These are phyloP conservation scores for Mythimna impura DNA, from an alignment of 2,888 invertebrate species.

Conservation along the genomic window DNA sequence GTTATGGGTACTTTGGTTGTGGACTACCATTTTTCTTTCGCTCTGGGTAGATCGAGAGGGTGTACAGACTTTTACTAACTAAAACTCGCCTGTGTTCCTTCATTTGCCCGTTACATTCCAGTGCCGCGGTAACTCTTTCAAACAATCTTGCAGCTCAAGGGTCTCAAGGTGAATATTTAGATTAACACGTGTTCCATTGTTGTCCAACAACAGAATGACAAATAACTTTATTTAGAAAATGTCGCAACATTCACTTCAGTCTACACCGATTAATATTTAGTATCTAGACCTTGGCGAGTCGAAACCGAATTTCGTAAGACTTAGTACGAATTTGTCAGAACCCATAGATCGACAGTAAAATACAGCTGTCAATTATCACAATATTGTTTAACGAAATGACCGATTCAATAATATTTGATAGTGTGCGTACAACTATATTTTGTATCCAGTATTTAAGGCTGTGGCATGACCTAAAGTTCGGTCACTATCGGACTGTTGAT, in stretches of 20 bases:
- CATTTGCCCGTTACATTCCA: too few relatives aligned
- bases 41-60: too few relatives aligned
- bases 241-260: slow-evolving; percentile 60
- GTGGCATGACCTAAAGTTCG: too few relatives aligned
- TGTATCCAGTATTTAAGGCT: background rate
- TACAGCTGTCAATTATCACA: slow-evolving; percentile 67
- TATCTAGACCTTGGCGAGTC: slow-evolving; percentile 60
- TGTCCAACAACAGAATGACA: slow-evolving; percentile 32
- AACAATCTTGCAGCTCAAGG: too few relatives aligned
- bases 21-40: too few relatives aligned
- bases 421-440: background rate
- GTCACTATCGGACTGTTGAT: too few relatives aligned
- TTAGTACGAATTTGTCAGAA: slow-evolving; percentile 61
- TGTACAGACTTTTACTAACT: too few relatives aligned
- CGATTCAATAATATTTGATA: slow-evolving; percentile 61
- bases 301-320: slow-evolving; percentile 61
- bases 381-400: slow-evolving; percentile 54
- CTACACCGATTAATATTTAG: slow-evolving; percentile 55
- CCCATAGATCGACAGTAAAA: slow-evolving; percentile 63
- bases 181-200: slow-evolving; percentile 37
- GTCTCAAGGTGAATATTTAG: background rate
- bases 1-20: too few relatives aligned
- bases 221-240: slow-evolving; percentile 52
- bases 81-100: too few relatives aligned
- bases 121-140: too few relatives aligned